Evolutionary conservation across 92 coral and sea anemone species (phyloP).

Genomic region (Actinernus sp.): DNA sequence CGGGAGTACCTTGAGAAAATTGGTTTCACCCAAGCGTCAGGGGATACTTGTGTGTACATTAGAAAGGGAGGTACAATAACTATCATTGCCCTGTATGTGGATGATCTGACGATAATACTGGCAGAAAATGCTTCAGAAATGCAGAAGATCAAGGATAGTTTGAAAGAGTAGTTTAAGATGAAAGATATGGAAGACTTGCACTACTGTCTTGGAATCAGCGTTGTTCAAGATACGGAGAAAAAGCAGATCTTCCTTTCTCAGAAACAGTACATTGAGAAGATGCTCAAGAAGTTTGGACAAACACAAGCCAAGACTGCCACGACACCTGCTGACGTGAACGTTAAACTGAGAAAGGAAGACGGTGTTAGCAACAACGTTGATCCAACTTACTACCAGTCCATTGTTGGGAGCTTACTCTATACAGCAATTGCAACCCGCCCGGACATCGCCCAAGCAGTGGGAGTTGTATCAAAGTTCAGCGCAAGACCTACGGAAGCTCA

Average conservation of each 20-base stretch:
- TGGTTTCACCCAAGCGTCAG: conserved; percentile 43
- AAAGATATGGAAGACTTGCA: conserved; percentile 45
- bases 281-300: conserved; percentile 34
- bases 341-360: conserved; percentile 47
- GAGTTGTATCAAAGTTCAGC: conserved; percentile 49
- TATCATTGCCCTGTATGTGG: conserved; percentile 45
- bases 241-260: conserved; percentile 16
- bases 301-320: conserved; percentile 50
- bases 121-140: conserved; percentile 31
- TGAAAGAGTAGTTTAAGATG: conserved; percentile 32
- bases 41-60: conserved; percentile 30
- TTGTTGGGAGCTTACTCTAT: conserved; percentile 43
- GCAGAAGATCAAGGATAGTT: conserved; percentile 10
- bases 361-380: conserved; percentile 55
- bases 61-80: conserved; percentile 21
- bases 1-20: conserved; percentile 16
- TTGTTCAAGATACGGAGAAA: conserved; percentile 50
- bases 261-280: conserved; percentile 16
- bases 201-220: conserved; percentile 25
- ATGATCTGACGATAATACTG: conserved; percentile 42
- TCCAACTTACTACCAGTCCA: conserved; percentile 40
- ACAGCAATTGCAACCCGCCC: conserved; percentile 66
- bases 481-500: conserved; percentile 19
- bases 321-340: conserved; percentile 61
- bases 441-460: conserved; percentile 53